Conservation (phyloP, 1,140 invertebrate species). For the Procambarus virginalis region DNA sequence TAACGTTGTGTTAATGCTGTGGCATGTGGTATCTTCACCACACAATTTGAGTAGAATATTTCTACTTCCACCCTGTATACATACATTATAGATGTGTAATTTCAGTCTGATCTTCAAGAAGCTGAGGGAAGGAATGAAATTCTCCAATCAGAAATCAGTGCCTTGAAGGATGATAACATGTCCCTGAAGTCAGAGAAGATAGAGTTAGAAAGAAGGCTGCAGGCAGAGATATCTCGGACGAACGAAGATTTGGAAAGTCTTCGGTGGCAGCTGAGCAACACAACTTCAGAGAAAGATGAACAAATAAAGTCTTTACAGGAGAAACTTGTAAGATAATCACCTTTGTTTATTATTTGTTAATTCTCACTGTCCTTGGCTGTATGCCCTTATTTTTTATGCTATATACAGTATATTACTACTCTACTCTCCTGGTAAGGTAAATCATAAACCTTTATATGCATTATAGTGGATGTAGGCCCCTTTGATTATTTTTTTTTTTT, state of each 20-base stretch:
- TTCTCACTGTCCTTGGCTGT: no score
- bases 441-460: no score
- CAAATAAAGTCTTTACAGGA: conserved; percentile 5
- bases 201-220: conserved; percentile 11
- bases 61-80: no score
- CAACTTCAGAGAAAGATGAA: conserved; percentile 15
- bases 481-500: no score
- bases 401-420: no score
- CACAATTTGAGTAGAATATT: no score
- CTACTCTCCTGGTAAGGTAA: no score
- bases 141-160: conserved; percentile 73
- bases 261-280: conserved; percentile 45
- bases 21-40: no score
- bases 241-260: conserved; percentile 57
- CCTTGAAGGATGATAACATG: conserved; percentile 30
- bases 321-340: conserved; percentile 7
- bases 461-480: no score
- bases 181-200: conserved; percentile 1
- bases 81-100: neutral
- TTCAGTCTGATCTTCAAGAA: conserved; percentile 79
- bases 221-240: conserved; percentile 14
- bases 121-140: conserved; percentile 82
- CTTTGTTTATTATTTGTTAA: no score
- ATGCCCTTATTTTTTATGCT: no score
- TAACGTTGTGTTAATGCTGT: no score